These are phyloP conservation scores for Danio tinwini DNA, from an alignment of 2,797 vertebrate genomes.

Conservation along the genomic window DNA sequence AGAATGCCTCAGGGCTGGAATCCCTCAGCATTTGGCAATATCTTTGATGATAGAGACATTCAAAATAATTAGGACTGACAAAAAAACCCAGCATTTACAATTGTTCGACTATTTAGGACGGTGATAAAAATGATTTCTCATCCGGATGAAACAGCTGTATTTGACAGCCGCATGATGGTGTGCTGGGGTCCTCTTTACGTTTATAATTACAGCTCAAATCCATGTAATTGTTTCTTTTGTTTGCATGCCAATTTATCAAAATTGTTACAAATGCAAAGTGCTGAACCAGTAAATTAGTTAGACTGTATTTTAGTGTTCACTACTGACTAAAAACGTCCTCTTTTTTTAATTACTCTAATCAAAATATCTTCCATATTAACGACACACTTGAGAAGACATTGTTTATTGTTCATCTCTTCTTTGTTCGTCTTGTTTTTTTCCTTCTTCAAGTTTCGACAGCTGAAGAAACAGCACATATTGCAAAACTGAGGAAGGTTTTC, in stretches of 20 bases:
- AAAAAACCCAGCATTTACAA: constrained; percentile 27
- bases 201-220: constrained; percentile 54
- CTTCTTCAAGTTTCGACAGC: neutral
- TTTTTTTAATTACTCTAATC: constrained; percentile 36
- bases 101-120: constrained; percentile 40
- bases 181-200: constrained; percentile 29
- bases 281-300: constrained; percentile 36
- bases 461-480: constrained; percentile 23
- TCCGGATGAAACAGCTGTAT: constrained; percentile 37
- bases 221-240: constrained; percentile 55
- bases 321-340: constrained; percentile 17
- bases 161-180: constrained; percentile 19
- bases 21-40: constrained; percentile 17
- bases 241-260: constrained; percentile 45
- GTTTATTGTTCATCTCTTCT: neutral
- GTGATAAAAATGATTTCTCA: constrained; percentile 48
- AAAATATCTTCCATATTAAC: constrained; percentile 22
- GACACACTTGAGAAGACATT: constrained; percentile 1
- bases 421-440: constrained; percentile 8
- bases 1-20: constrained; percentile 28
- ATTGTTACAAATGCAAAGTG: constrained; percentile 34
- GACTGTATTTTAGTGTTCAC: constrained; percentile 13
- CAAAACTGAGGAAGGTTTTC: constrained; percentile 16
- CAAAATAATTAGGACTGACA: constrained; percentile 40
- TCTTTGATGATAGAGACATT: constrained; percentile 44